These are phyloP conservation scores for Typhlomys cinereus DNA, from an alignment of 2,113 vertebrate genomes.

Conservation along the genomic window DNA sequence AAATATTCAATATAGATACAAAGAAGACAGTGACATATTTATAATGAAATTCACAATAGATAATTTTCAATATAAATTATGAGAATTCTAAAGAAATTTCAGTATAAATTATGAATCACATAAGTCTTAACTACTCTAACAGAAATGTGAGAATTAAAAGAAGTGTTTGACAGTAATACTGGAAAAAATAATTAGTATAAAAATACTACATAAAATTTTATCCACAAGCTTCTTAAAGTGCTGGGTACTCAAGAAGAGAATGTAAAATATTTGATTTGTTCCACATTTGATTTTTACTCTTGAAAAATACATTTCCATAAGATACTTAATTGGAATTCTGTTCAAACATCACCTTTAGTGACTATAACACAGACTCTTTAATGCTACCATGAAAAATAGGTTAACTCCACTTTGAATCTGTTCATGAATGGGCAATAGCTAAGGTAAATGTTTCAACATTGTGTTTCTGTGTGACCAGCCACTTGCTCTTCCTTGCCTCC, in stretches of 20 bases:
- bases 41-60: constrained; percentile 15
- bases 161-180: background rate
- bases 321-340: background rate
- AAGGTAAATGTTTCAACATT: background rate
- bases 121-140: constrained; percentile 5
- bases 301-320: background rate
- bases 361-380: background rate
- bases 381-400: background rate
- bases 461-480: background rate
- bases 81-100: background rate
- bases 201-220: background rate
- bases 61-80: background rate
- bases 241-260: background rate
- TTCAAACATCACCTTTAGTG: background rate
- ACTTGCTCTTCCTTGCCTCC: background rate
- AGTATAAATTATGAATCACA: background rate
- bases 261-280: background rate
- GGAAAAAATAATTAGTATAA: background rate
- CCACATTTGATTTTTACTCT: background rate
- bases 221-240: background rate
- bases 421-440: background rate
- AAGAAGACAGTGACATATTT: background rate
- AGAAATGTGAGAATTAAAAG: constrained; percentile 1
- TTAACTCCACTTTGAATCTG: background rate
- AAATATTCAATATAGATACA: background rate